Evolutionary conservation across 2,797 vertebrate species (phyloP).

Genomic region (Lagocephalus sceleratus): DNA sequence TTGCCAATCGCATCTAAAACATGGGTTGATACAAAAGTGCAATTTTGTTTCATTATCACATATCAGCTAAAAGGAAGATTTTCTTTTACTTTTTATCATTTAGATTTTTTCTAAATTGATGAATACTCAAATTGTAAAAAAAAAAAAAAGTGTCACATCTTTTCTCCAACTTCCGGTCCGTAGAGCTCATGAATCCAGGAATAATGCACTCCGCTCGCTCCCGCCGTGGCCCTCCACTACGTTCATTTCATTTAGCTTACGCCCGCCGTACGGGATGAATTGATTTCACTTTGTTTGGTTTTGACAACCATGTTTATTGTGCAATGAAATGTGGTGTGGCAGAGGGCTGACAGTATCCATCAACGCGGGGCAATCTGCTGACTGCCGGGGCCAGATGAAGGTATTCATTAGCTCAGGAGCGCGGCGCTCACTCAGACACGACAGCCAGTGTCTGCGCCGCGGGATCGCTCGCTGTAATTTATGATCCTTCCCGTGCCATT

Average conservation of each 20-base stretch:
- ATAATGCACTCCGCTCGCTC: conserved; percentile 88
- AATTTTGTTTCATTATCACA: no score
- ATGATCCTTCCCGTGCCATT: conserved; percentile 87
- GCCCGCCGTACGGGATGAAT: conserved; percentile 97
- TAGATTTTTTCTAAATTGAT: no score
- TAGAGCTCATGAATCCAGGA: conserved; percentile 76
- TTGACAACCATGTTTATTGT: conserved; percentile 99
- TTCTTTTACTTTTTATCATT: background rate
- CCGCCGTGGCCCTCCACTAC: conserved; percentile 80
- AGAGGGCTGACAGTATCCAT: conserved; percentile 97
- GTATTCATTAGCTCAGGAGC: conserved; percentile 97
- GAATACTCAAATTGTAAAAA: no score
- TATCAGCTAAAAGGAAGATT: no score
- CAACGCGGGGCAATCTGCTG: conserved; percentile 95
- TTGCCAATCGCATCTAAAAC: background rate
- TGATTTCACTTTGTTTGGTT: conserved; percentile 98
- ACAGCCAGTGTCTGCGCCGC: conserved; percentile 84
- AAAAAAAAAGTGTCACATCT: background rate
- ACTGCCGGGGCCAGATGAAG: conserved; percentile 98
- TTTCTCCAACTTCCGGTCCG: conserved; percentile 14
- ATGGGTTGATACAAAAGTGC: background rate
- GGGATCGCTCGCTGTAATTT: conserved; percentile 89
- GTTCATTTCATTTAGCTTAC: conserved; percentile 99
- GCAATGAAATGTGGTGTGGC: conserved; percentile 98
- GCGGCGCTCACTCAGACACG: conserved; percentile 84